A percentile compares a stretch with the other conserved stretches of the same genome.
Evolutionary conservation across 1,140 invertebrate genomes (phyloP).

Genomic region (Drosophila varians): DNA sequence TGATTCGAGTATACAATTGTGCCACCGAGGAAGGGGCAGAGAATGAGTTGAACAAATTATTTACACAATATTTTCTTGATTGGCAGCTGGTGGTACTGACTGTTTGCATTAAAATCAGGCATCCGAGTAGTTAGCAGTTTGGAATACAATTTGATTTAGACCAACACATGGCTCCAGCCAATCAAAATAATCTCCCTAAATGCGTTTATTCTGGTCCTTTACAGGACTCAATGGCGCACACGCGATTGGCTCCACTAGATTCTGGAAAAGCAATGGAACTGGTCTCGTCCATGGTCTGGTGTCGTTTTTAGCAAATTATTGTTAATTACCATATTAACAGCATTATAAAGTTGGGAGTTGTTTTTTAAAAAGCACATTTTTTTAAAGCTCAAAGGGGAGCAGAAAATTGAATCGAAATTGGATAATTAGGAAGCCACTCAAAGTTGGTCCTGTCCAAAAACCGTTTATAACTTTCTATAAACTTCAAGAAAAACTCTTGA

Average conservation of each 20-base stretch:
- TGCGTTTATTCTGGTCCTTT: neutral
- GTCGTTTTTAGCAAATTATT: constrained; percentile 51
- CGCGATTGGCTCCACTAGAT: neutral
- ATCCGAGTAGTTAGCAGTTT: constrained; percentile 30
- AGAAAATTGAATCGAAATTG: constrained; percentile 19
- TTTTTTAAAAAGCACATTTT: too few relatives aligned
- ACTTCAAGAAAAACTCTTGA: too few relatives aligned
- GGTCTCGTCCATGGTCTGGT: neutral
- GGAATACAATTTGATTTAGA: constrained; percentile 14
- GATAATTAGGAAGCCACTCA: neutral
- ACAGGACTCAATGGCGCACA: neutral
- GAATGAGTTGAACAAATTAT: constrained; percentile 46
- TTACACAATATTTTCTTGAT: constrained; percentile 49
- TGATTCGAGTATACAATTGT: constrained; percentile 12
- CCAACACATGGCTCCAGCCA: neutral
- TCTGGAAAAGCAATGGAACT: neutral
- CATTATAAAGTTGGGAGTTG: constrained; percentile 42
- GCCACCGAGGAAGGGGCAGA: constrained; percentile 1
- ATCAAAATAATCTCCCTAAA: constrained; percentile 16
- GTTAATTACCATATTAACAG: constrained; percentile 47
- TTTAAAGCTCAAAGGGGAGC: neutral
- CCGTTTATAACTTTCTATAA: too few relatives aligned
- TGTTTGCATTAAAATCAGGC: constrained; percentile 42
- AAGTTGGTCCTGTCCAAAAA: neutral
- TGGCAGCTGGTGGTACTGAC: constrained; percentile 20